These are phyloP conservation scores for silkworm (Bombyx mori) DNA, from an alignment of 1,140 invertebrate species.

Conservation along the genomic window ASM3026992v2 NC_085108.1:6112501-6113000, in stretches of 20 bases:
- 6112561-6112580: neutral
- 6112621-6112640: neutral
- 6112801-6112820: too few relatives aligned
- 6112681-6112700: constrained; percentile 32
- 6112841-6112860: neutral
- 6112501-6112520: too few relatives aligned
- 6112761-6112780: too few relatives aligned
- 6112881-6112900: constrained; percentile 27
- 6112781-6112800: too few relatives aligned
- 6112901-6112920: constrained; percentile 32
- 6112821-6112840: neutral
- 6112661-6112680: constrained; percentile 23
- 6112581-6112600: neutral
- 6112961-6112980: too few relatives aligned
- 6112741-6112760: neutral
- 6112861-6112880: constrained; percentile 14
- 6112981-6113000: too few relatives aligned
- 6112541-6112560: neutral
- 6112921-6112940: neutral
- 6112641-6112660: constrained; percentile 3
- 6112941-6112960: too few relatives aligned
- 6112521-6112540: neutral
- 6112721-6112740: constrained; percentile 32
- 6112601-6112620: neutral
- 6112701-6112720: constrained; percentile 25